Conservation (phyloP, 2,888 invertebrate species). For the Proisotoma minuta region DNA sequence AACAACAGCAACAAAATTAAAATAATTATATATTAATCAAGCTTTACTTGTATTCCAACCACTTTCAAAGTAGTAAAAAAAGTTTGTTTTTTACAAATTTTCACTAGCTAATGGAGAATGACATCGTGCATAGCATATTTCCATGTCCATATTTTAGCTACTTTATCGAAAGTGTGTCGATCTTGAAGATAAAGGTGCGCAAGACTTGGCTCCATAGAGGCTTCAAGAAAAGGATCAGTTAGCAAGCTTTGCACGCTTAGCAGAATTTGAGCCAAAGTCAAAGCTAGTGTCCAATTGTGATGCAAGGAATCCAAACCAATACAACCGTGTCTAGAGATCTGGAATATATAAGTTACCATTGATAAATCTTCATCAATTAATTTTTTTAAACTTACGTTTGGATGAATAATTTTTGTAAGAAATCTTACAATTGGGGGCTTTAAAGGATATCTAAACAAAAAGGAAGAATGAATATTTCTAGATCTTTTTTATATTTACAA, state of each 20-base stretch:
- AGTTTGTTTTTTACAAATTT: constrained; percentile 4
- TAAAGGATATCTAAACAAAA: constrained; percentile 71
- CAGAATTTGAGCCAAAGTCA: constrained; percentile 83
- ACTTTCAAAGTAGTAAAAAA: neutral
- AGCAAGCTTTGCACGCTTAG: constrained; percentile 81
- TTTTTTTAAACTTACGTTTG: constrained; percentile 62
- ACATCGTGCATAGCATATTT: constrained; percentile 79
- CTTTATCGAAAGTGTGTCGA: constrained; percentile 67
- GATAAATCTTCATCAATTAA: neutral
- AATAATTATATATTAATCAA: too few relatives aligned
- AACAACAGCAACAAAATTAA: too few relatives aligned
- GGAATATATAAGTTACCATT: neutral
- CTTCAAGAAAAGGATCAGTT: constrained; percentile 76
- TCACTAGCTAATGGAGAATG: constrained; percentile 49
- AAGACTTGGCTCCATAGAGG: constrained; percentile 84
- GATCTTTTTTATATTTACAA: neutral
- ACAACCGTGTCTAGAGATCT: constrained; percentile 78
- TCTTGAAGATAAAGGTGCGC: constrained; percentile 73
- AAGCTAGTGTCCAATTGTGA: constrained; percentile 92
- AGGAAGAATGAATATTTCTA: too few relatives aligned
- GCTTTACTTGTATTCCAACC: too few relatives aligned
- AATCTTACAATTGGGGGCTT: constrained; percentile 85
- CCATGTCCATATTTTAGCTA: constrained; percentile 85
- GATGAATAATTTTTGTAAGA: constrained; percentile 87
- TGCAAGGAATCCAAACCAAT: constrained; percentile 92